A percentile compares a stretch with the other conserved stretches of the same genome.
Conservation (phyloP, 2,888 invertebrate species). For the Hyposoter dolosus region DNA sequence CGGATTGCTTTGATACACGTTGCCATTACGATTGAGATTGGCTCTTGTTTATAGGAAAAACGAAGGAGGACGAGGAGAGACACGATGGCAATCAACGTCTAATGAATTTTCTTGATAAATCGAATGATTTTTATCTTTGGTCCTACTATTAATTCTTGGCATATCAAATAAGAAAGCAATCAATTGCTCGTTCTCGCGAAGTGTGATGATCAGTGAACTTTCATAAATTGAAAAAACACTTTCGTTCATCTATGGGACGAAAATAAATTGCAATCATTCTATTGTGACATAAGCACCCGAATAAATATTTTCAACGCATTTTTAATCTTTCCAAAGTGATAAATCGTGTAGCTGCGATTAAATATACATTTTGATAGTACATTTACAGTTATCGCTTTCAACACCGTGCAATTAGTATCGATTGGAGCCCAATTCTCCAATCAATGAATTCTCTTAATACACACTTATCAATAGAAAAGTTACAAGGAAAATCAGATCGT, state of each 20-base stretch:
- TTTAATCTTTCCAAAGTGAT: background rate
- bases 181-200: slow-evolving; percentile 19
- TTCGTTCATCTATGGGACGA: slow-evolving; percentile 9
- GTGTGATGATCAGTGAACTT: slow-evolving; percentile 3
- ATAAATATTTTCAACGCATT: background rate
- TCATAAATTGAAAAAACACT: background rate
- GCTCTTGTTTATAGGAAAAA: slow-evolving; percentile 26
- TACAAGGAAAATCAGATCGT: background rate
- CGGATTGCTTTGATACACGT: slow-evolving; percentile 10
- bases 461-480: background rate
- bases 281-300: background rate
- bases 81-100: slow-evolving; percentile 48
- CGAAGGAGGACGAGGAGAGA: background rate
- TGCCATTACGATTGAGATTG: slow-evolving; percentile 15
- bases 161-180: slow-evolving; percentile 22
- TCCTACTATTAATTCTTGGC: slow-evolving; percentile 1
- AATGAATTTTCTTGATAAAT: slow-evolving; percentile 41
- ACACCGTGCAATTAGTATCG: background rate
- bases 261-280: background rate
- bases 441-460: background rate
- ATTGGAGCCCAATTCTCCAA: background rate
- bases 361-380: background rate
- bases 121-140: slow-evolving; percentile 49
- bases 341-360: background rate
- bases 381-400: background rate